phyloP scores from a whole-genome alignment of 2,113 vertebrate genomes.

The Rhagologus leucostigma region DNA sequence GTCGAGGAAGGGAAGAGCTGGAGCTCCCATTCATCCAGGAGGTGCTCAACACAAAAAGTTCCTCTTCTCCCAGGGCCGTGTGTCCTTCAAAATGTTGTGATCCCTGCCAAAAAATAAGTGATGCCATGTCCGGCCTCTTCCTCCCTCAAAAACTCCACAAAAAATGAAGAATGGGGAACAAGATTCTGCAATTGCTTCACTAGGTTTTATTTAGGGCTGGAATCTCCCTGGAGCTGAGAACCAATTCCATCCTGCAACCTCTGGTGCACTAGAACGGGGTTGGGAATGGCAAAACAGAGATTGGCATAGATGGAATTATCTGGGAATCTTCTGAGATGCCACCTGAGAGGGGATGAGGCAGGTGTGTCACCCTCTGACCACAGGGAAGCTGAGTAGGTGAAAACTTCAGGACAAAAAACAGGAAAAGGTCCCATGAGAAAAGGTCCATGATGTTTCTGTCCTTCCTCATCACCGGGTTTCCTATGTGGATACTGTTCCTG shows the following conservation, averaged over 20 bases:
- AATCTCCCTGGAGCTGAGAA: not conserved
- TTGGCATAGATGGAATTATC: not conserved
- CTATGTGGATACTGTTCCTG: fast-evolving
- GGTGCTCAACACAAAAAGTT: not conserved
- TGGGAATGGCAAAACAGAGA: not conserved
- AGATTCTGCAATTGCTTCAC: not conserved
- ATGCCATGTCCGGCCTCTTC: not conserved
- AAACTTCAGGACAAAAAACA: not conserved
- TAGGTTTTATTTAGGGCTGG: not conserved
- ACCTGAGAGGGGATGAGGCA: not conserved
- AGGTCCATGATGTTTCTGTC: not conserved
- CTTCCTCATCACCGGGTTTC: not conserved
- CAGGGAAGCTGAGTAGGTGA: not conserved
- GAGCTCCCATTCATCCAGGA: not conserved
- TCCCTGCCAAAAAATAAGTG: not conserved
- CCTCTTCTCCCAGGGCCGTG: not conserved
- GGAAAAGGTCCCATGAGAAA: not conserved
- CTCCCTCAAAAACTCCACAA: not conserved
- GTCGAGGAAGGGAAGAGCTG: not conserved
- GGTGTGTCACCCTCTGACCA: not conserved
- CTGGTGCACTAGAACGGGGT: not conserved
- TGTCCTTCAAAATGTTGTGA: not conserved
- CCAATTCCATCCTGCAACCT: not conserved
- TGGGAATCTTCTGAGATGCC: not conserved
- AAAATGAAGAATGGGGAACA: not conserved